Evolutionary conservation across 2,888 invertebrate genomes (phyloP), one percentile per base, ranked within the genome.

Genomic region (Tipula helvola): DNA sequence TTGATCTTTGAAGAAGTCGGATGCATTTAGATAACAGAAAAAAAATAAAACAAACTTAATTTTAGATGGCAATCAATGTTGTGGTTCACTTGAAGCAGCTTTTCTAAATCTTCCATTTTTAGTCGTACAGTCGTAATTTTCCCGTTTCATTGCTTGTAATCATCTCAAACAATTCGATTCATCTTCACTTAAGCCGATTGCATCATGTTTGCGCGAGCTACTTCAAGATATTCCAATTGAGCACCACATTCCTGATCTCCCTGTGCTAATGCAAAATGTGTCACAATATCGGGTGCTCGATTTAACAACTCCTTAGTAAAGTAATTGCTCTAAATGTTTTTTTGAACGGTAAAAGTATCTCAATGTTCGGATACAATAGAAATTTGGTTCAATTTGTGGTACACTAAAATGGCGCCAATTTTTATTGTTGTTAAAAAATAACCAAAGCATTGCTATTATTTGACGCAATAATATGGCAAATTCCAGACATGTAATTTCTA

Each of bases 381-480:
- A 89, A 88, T 86, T 87, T 88, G 1, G 89, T 86, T 87, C 88
- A 8, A 89, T 87, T 86, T 89, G 88, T 36, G 57, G 28, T 36
- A 88, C 86, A 10, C 86, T 85, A 44, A 88, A 87, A 12, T 85
- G 12, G 3, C 85, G 57, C 12, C 83, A 39, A 13, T 86, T n/a
- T 44, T 86, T 86, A 0, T 36, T n/a, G 7, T 52, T 7, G 2
- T 88, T 88, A 87, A 88, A 89, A 8, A 88, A 85, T 5, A 87
- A 83, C 88, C 88, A 89, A 1, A 89, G 86, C 8, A 89, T 87
- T 8, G 89, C 89, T 2, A 89, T 86, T 16, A 87, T 85, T 85
- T 89, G 89, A 87, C 89, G 89, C 28, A 89, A 85, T 4, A 89
- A 83, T 39, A 88, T 86, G 86, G 88, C 86, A 85, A 88, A 88